A percentile compares a stretch with the other conserved stretches of the same genome.
Evolutionary conservation across 2,113 vertebrate species (phyloP).

Genomic region (Typhlomys cinereus): DNA sequence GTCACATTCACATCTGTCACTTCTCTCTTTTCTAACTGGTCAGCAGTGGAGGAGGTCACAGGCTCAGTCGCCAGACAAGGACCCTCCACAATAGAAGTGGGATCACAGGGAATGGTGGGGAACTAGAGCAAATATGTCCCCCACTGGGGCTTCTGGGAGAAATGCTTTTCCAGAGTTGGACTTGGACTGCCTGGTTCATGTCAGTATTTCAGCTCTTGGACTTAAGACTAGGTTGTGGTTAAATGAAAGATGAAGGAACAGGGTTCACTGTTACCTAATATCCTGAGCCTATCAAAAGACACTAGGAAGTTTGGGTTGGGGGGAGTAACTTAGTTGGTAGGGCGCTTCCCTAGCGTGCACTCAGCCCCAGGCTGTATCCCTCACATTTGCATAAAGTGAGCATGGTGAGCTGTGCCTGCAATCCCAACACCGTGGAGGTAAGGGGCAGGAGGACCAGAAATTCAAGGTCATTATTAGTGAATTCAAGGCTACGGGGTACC

Average conservation of each 20-base stretch:
- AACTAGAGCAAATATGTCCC: neutral
- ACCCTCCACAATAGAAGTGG: neutral
- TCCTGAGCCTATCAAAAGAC: constrained; percentile 5
- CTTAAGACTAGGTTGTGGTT: neutral
- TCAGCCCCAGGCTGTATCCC: neutral
- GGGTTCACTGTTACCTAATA: neutral
- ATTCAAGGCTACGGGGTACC: neutral
- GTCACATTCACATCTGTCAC: neutral
- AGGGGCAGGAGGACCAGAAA: neutral
- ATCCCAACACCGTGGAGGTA: neutral
- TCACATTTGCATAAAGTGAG: neutral
- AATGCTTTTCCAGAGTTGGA: neutral
- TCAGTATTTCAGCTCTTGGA: neutral
- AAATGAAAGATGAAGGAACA: neutral
- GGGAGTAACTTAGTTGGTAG: neutral
- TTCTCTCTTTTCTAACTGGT: neutral
- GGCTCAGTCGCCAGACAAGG: neutral
- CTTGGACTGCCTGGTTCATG: neutral
- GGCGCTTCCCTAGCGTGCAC: neutral
- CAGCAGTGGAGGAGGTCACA: neutral
- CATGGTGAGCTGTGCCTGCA: neutral
- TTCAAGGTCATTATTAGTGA: neutral
- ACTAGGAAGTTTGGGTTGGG: neutral
- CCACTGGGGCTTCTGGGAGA: neutral
- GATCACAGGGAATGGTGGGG: neutral